Evolutionary conservation across 2,888 invertebrate genomes (phyloP).

Genomic region (Synergus umbraculus): DNA sequence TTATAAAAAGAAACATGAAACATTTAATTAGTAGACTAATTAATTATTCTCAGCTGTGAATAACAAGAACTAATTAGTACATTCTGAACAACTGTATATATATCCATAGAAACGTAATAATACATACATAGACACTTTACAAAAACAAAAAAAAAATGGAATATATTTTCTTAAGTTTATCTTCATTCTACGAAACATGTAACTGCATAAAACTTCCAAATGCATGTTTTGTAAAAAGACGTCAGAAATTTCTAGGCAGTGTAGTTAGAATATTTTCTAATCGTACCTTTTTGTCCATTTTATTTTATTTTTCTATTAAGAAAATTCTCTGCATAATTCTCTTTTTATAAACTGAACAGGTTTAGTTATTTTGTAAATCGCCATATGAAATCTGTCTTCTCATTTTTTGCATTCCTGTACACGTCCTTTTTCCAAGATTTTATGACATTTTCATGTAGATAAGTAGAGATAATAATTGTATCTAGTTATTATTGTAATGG

Average conservation of each 20-base stretch:
- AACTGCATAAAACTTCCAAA: too few relatives aligned
- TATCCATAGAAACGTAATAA: background rate
- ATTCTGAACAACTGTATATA: background rate
- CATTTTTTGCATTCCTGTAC: too few relatives aligned
- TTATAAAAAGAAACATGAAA: slow-evolving; percentile 5
- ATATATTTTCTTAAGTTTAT: too few relatives aligned
- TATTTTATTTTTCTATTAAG: background rate
- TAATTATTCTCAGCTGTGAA: slow-evolving; percentile 4
- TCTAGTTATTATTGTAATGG: background rate
- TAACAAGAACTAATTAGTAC: background rate
- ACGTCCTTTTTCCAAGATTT: background rate
- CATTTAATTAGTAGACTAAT: slow-evolving; percentile 27
- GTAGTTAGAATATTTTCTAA: background rate
- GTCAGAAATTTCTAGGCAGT: background rate
- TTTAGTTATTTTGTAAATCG: background rate
- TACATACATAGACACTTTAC: too few relatives aligned
- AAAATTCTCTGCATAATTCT: background rate
- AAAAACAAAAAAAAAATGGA: too few relatives aligned
- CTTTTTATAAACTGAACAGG: background rate
- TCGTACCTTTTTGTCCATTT: background rate
- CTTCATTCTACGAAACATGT: too few relatives aligned
- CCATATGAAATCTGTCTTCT: too few relatives aligned
- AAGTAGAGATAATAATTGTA: slow-evolving; percentile 7
- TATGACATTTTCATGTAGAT: slow-evolving; percentile 3
- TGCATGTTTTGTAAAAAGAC: too few relatives aligned